phyloP scores from a whole-genome alignment of 2,113 vertebrate species.

The Dromaius novaehollandiae region DNA sequence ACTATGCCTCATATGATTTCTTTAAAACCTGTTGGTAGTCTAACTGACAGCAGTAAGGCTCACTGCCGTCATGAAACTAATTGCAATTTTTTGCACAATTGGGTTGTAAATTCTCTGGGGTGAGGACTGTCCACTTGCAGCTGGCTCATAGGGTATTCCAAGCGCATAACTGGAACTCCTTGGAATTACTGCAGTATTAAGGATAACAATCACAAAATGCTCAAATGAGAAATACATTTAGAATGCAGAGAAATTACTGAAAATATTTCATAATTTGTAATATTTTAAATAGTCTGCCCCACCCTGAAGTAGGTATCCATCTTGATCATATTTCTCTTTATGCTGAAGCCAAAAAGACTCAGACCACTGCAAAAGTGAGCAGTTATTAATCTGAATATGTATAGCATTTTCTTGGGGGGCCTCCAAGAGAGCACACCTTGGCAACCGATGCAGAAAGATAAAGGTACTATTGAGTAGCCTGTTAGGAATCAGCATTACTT shows the following conservation, averaged over 20 bases:
- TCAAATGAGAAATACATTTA: not conserved
- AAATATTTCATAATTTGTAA: not conserved
- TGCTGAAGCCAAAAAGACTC: not conserved
- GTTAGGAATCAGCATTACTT: not conserved
- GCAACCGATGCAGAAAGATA: not conserved
- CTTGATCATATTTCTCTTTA: not conserved
- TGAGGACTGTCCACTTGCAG: not conserved
- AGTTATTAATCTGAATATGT: accelerated
- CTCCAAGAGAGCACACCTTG: not conserved
- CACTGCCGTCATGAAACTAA: not conserved
- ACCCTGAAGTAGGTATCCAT: not conserved
- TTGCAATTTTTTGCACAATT: not conserved
- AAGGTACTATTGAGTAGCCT: not conserved
- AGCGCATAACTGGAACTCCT: accelerated
- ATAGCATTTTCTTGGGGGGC: too few species aligned
- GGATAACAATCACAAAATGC: not conserved
- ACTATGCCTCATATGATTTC: not conserved
- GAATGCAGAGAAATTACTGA: not conserved
- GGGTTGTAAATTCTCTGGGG: not conserved
- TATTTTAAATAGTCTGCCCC: not conserved
- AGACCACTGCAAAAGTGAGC: not conserved
- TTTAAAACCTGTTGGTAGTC: not conserved
- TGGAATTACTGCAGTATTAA: not conserved
- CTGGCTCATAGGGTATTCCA: accelerated
- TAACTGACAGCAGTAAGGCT: not conserved